Evolutionary conservation across 2,888 invertebrate species (phyloP), one percentile per base, ranked within the genome.

Genomic region (Agrenia bidenticulata): DNA sequence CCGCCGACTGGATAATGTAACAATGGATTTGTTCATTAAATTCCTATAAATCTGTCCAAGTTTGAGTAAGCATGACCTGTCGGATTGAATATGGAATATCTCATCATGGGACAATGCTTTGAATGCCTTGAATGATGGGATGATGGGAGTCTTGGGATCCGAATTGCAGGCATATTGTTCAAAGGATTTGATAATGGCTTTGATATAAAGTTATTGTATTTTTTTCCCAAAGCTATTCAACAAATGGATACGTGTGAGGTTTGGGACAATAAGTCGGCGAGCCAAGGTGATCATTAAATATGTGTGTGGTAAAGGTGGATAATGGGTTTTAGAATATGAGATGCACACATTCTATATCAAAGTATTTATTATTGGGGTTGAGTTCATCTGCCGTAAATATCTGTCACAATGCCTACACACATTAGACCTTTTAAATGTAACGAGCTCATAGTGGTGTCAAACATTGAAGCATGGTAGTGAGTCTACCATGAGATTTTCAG

Each of bases 21-120:
- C 58, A 58, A 58, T 45, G 49, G 26, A 1, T 42, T 21, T 45
- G 45, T 58, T 58, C 58, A 58, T 58, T 58, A 58, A 58, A 58
- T 45, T 39, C 23, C 24, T 42, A 58, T 58, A 58, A 58, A 58
- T 58, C 45, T 45, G 41, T 58, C 51, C 24, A 21, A 51, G 9
- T 23, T 24, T 51, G 51, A 51, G 19, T 19, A 51, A 51, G 51
- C 51, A 51, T 51, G 51, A 24, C 51, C 24, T 23, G 21, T 51
- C 19, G 13, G 24, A 21, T 24, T 2, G 15, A 51, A 21, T 51
- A 11, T 24, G 23, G 15, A 51, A 21, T 51, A 11, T 24, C 23
- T 51, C 21, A 51, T 51, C 24, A 51, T 23, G 23, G 15, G 19
- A 51, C 51, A 51, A 51, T 51, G 51, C 23, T 45, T 19, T 45